Percentiles rank a stretch among this genome's conserved stretches.
Evolutionary conservation across 2,113 vertebrate genomes (phyloP).

Genomic region (Tachysurus vachellii): DNA sequence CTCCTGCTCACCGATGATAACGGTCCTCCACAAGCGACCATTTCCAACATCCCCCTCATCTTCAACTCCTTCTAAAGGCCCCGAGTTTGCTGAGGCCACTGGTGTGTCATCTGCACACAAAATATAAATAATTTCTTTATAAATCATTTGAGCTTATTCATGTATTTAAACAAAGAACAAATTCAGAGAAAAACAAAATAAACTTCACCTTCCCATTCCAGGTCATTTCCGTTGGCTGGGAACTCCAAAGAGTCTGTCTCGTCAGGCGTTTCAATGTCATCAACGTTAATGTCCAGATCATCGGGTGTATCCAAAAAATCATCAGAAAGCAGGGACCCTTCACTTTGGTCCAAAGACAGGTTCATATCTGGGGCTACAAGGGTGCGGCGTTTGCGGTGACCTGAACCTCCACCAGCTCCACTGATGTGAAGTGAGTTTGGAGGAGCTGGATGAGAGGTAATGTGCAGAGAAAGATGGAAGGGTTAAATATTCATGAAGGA

Average conservation of each 20-base stretch:
- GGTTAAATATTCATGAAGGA: background rate
- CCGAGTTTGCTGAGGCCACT: conserved; percentile 88
- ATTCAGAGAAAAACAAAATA: background rate
- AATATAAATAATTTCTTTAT: background rate
- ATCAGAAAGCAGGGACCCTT: conserved; percentile 91
- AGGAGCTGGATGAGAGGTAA: conserved; percentile 72
- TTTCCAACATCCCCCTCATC: conserved; percentile 75
- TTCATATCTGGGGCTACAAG: conserved; percentile 94
- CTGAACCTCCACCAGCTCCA: conserved; percentile 55
- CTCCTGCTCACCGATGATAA: conserved; percentile 95
- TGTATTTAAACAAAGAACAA: background rate
- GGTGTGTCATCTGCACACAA: conserved; percentile 85
- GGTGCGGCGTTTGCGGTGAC: conserved; percentile 85
- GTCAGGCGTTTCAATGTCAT: conserved; percentile 94
- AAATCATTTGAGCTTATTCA: background rate
- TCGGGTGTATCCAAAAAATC: conserved; percentile 94
- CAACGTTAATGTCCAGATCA: conserved; percentile 95
- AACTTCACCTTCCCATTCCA: conserved; percentile 95
- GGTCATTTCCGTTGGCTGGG: conserved; percentile 87
- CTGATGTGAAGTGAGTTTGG: conserved; percentile 81
- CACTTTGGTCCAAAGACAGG: conserved; percentile 94
- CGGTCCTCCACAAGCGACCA: conserved; percentile 89
- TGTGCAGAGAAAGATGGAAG: background rate
- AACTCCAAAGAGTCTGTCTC: conserved; percentile 96
- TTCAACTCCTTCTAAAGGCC: conserved; percentile 77